Base-by-base conservation (phyloP, 2,113 vertebrate genomes). In the Tenrec ecaudatus region DNA sequence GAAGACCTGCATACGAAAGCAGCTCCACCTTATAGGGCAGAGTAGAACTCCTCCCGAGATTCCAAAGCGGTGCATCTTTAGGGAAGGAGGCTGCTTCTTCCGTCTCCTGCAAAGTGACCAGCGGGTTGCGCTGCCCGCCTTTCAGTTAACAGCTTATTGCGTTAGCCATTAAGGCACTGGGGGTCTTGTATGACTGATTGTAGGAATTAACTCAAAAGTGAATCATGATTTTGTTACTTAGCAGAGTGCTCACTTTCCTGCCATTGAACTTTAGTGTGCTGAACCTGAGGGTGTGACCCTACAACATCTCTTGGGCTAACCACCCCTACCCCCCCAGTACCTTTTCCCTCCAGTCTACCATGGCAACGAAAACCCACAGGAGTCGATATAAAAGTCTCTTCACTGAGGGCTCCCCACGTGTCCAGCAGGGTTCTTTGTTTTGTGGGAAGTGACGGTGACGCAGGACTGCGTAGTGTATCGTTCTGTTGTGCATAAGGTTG, bases 171-270 rank as follows among this genome's bases (percentile, higher is more conserved):
- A 53, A 2, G 12, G 47, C 47, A 53, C 47, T 14, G 1, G 9
- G 47, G 17, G 60, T 19, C 22, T 62, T 62, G 17, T 62, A 62
- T 62, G 60, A 22, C 47, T 53, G 47, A 53, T 8, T 10, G 60
- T 62, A 20, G 57, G 19, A 58, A 58, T 58, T 58, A 58, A 58
- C 57, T 58, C 57, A 58, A 58, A 88, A 79, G 47, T 14, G 82
- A 40, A 15, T 58, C 53, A 86, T 90, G 92, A 88, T 86, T 38
- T 79, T 60, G 53, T 83, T 76, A 25, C 60, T 94, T 1, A 81
- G 47, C 47, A 85, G 68, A 75, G 10, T 69, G 20, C 1, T 71
- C 27, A 7, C 36, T 81, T 91, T 86, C 71, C 23, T 62, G 17
- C 86, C 19, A 27, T 77, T 81, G 89, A 29, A 77, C 25, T 89